Evolutionary conservation across 2,797 vertebrate genomes (phyloP), one percentile per base, ranked within the genome.

Genomic region (Serranus cabrilla): DNA sequence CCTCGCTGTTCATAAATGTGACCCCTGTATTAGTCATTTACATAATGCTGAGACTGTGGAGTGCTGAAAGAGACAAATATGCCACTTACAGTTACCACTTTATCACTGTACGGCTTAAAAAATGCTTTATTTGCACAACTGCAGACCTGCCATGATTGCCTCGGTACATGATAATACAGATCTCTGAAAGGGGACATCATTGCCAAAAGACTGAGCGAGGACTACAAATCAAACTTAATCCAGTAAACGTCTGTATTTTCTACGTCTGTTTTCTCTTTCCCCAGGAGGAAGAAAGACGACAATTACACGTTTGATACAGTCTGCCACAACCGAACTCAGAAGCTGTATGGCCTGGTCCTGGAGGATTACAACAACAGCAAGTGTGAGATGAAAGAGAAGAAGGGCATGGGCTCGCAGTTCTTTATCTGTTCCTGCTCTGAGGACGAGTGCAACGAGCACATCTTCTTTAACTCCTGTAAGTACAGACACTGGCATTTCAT

Each of bases 351-450:
- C 14, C 87, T 97, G 34, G 0, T 81, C 12, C 93, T 98, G 78
- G 94, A 95, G 14, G 96, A 97, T 57, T 94, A 91, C 79, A 86
- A 92, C 80, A 96, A 93, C 80, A 82, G 84, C 56, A 87, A 89
- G 75, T 99, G 98, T 75, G 76, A 95, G 21, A 98, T 99, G 97
- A 97, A 94, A 66, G 95, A 97, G 71, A 94, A 85, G 50, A 96
- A 94, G 49, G 89, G 84, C 0, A 88, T 87, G 27, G 96, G 94
- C 4, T 95, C 96, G 1, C 50, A 94, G 27, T 95, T 98, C 92
- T 98, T 96, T 71, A 97, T 99, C 92, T 99, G 98, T 39, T 96
- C 97, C 84, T 99, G 98, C 78, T 92, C 67, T 0, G 90, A 91
- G 2, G 97, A 96, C 0, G 94, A 95, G 83, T 99, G 98, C 87